phyloP scores from a whole-genome alignment of 2,888 invertebrate species.

The Athrips mouffetella region DNA sequence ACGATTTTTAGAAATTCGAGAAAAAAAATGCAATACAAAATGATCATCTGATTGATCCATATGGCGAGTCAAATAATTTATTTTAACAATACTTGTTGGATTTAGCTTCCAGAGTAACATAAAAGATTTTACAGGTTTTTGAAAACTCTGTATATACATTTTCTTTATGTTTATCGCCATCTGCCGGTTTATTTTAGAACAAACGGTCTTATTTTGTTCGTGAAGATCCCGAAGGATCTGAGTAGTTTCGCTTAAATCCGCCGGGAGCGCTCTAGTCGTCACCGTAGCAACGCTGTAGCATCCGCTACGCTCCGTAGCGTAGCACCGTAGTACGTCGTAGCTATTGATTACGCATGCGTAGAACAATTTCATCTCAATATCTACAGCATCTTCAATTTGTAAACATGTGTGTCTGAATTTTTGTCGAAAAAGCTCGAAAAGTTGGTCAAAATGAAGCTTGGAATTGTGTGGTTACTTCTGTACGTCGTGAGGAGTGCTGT shows the following conservation, averaged over 20 bases:
- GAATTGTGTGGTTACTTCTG: conserved; percentile 43
- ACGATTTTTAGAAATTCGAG: too few species aligned
- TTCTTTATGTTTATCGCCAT: background rate
- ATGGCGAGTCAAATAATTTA: too few species aligned
- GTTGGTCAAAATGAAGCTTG: conserved; percentile 47
- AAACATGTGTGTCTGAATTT: conserved; percentile 42
- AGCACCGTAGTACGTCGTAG: conserved; percentile 25
- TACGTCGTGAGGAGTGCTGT: conserved; percentile 39
- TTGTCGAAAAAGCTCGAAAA: conserved; percentile 17
- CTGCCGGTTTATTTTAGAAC: background rate
- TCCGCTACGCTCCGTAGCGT: conserved; percentile 18
- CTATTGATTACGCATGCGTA: conserved; percentile 71
- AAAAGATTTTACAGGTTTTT: background rate
- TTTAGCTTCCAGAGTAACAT: too few species aligned
- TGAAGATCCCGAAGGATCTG: background rate
- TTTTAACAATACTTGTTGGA: background rate
- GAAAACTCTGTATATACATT: background rate
- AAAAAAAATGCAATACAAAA: too few species aligned
- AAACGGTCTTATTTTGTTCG: background rate
- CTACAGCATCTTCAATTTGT: conserved; percentile 35
- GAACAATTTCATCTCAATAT: conserved; percentile 25
- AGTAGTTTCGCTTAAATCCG: conserved; percentile 4
- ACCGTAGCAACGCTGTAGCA: conserved; percentile 10
- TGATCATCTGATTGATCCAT: too few species aligned
- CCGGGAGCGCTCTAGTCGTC: conserved; percentile 9